Percentiles rank a stretch among this genome's conserved stretches.
These are phyloP conservation scores for Nothobranchius kuhntae DNA, from an alignment of 2,113 vertebrate species.

Conservation along the genomic window DNA sequence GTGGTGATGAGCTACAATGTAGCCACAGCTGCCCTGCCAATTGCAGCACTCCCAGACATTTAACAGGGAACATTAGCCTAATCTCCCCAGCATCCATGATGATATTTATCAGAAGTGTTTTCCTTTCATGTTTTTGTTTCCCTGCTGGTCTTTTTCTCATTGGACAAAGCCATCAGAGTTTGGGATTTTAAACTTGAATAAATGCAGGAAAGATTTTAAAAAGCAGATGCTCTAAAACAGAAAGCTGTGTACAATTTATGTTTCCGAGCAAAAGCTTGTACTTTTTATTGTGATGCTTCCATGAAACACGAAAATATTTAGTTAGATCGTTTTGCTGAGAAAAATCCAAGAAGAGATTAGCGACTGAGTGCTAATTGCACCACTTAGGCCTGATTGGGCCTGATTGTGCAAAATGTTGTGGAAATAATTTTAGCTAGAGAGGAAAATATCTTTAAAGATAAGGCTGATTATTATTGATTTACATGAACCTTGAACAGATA, in stretches of 20 bases:
- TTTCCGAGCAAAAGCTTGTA: no score
- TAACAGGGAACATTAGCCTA: neutral
- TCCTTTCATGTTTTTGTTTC: slow-evolving; percentile 21
- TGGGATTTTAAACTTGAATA: no score
- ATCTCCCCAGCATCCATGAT: neutral
- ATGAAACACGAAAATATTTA: neutral
- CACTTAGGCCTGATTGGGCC: slow-evolving; percentile 1
- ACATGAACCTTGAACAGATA: neutral
- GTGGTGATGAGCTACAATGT: no score
- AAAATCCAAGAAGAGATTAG: neutral
- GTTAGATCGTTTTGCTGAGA: neutral
- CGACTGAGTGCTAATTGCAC: slow-evolving; percentile 1
- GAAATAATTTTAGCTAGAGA: slow-evolving; percentile 35
- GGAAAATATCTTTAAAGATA: slow-evolving; percentile 4
- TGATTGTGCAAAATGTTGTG: slow-evolving; percentile 20
- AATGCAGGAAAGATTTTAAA: no score
- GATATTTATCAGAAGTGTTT: slow-evolving; percentile 37
- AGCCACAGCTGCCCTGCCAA: neutral
- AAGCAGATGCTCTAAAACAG: no score
- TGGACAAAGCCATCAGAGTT: neutral
- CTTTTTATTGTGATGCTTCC: no score
- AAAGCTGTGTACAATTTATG: no score
- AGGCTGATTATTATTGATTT: neutral
- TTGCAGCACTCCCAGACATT: slow-evolving; percentile 5
- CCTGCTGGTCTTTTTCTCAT: neutral